Conservation (phyloP, 2,797 vertebrate genomes). For the Pangasius macronema region DNA sequence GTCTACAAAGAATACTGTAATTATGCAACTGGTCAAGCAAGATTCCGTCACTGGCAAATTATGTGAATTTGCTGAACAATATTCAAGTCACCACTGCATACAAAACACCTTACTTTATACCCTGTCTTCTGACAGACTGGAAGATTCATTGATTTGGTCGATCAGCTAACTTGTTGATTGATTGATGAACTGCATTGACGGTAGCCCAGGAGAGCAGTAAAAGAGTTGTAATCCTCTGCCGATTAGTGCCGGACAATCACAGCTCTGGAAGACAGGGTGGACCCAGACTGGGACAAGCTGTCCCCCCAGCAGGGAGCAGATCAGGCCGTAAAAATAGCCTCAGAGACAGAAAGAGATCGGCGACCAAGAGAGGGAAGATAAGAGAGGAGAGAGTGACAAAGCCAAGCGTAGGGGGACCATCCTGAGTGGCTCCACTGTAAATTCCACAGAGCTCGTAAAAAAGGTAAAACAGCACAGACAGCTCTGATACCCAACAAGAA, state of each 20-base stretch:
- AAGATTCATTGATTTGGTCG: conserved; percentile 46
- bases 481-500: conserved; percentile 41
- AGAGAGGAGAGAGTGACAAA: conserved; percentile 52
- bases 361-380: conserved; percentile 44
- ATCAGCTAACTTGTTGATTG: conserved; percentile 47
- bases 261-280: conserved; percentile 54
- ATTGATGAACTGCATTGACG: conserved; percentile 53
- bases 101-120: conserved; percentile 29
- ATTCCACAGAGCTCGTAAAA: conserved; percentile 64
- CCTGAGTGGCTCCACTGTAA: conserved; percentile 64
- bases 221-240: conserved; percentile 57
- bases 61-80: conserved; percentile 18
- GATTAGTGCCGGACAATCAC: conserved; percentile 66
- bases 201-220: conserved; percentile 54
- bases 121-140: conserved; percentile 20
- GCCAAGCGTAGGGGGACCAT: conserved; percentile 38
- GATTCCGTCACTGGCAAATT: conserved; percentile 32
- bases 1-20: conserved; percentile 43
- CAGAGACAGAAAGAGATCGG: conserved; percentile 49
- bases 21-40: conserved; percentile 47
- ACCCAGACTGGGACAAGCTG: conserved; percentile 63
- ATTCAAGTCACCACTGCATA: conserved; percentile 16
- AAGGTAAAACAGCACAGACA: conserved; percentile 41
- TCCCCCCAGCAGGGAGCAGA: conserved; percentile 52
- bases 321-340: conserved; percentile 50